A percentile compares a stretch with the other conserved stretches of the same genome.
Evolutionary conservation across 1,140 invertebrate species (phyloP).

Genomic region (Listronotus oregonensis): DNA sequence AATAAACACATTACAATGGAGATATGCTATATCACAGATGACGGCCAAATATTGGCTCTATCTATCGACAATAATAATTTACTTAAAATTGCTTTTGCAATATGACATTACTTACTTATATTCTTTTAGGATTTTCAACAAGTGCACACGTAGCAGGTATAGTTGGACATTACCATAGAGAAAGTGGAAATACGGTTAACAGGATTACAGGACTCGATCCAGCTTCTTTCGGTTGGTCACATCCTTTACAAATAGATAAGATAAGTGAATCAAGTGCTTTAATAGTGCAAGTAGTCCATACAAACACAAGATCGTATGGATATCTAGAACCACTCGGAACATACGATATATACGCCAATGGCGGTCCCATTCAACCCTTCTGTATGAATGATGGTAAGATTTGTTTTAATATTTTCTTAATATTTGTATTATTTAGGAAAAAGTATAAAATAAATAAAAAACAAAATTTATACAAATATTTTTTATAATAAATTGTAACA

Average conservation of each 20-base stretch:
- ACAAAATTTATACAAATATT: too few relatives aligned
- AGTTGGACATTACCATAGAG: background rate
- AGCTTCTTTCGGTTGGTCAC: background rate
- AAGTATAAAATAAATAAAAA: too few relatives aligned
- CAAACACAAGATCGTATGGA: background rate
- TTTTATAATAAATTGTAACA: too few relatives aligned
- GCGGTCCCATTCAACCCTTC: background rate
- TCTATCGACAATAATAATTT: too few relatives aligned
- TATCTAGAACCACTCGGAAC: background rate
- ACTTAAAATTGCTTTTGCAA: too few relatives aligned
- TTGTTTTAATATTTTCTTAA: too few relatives aligned
- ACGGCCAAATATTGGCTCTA: too few relatives aligned
- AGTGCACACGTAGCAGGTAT: slow-evolving; percentile 1
- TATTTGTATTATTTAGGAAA: too few relatives aligned
- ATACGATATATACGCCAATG: slow-evolving; percentile 10
- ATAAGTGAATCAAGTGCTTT: background rate
- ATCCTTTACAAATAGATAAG: background rate
- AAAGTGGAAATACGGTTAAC: background rate
- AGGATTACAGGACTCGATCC: slow-evolving; percentile 3
- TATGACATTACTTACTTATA: too few relatives aligned
- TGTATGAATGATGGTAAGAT: background rate
- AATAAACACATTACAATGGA: too few relatives aligned
- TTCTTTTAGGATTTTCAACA: slow-evolving; percentile 1
- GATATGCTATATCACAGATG: too few relatives aligned
- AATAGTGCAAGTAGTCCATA: slow-evolving; percentile 12